Conservation (phyloP, 2,888 invertebrate species). For the Leptogaster cylindrica region DNA sequence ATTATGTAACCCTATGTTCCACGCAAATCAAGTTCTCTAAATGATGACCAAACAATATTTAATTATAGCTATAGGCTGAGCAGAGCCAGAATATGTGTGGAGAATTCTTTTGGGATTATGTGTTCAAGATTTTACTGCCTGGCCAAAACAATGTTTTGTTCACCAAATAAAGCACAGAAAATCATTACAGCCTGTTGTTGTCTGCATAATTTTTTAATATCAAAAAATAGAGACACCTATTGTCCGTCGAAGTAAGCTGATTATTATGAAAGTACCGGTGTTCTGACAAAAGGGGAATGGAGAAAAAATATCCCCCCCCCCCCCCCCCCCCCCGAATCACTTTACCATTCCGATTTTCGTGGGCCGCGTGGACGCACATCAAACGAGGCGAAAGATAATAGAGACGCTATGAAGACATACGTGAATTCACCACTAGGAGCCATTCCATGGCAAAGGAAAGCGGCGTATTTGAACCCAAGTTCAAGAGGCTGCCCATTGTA, state of each 20-base stretch:
- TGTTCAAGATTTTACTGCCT: not conserved
- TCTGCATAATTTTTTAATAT: conserved; percentile 37
- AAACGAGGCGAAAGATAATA: not conserved
- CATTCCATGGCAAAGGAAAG: not conserved
- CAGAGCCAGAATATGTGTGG: too few relatives aligned
- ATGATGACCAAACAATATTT: too few relatives aligned
- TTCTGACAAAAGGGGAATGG: conserved; percentile 39
- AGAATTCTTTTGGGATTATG: not conserved
- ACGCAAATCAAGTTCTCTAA: not conserved
- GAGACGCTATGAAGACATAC: not conserved
- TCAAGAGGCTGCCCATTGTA: too few relatives aligned
- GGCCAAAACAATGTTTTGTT: not conserved
- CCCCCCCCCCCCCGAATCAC: too few relatives aligned
- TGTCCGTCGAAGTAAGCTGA: conserved; percentile 29
- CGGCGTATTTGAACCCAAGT: not conserved
- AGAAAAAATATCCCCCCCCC: not conserved
- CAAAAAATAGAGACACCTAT: not conserved
- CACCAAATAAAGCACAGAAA: not conserved
- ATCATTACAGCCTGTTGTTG: conserved; percentile 32
- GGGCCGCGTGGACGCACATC: not conserved
- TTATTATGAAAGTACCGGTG: conserved; percentile 16
- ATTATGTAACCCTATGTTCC: not conserved
- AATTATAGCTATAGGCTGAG: too few relatives aligned
- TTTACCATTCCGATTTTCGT: too few relatives aligned
- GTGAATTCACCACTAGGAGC: not conserved